These are phyloP conservation scores for Schlechtendalia chinensis DNA, from an alignment of 1,140 invertebrate species.

Conservation along the genomic window DNA sequence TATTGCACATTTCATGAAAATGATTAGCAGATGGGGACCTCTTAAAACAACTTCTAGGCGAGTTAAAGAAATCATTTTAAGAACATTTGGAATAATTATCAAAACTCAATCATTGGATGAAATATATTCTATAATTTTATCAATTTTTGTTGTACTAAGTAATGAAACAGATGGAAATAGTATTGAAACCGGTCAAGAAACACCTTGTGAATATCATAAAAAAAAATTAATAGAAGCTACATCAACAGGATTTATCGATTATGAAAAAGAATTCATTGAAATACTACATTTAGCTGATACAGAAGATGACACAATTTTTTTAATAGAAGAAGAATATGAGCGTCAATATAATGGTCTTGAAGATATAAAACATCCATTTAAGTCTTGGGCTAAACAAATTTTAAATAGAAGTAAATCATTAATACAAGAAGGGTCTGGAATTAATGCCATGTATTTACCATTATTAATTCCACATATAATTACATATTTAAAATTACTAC, in stretches of 20 bases:
- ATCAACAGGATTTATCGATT: background rate
- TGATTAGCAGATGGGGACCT: background rate
- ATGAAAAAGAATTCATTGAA: too few relatives aligned
- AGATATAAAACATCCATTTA: background rate
- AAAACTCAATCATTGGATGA: background rate
- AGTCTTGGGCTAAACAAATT: too few relatives aligned
- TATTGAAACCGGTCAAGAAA: background rate
- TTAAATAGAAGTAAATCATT: background rate
- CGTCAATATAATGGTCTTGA: background rate
- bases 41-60: background rate
- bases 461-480: background rate
- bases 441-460: background rate
- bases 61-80: background rate
- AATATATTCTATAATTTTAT: background rate
- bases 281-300: background rate
- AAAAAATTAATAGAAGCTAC: background rate
- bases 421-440: background rate
- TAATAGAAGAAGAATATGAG: conserved; percentile 12
- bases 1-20: conserved; percentile 15
- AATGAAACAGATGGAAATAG: conserved; percentile 2
- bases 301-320: background rate
- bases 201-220: background rate
- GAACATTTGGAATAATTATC: background rate
- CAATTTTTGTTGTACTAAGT: background rate
- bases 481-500: too few relatives aligned